Base-by-base conservation (phyloP, 2,888 invertebrate genomes). In the Diaphora mendica region DNA sequence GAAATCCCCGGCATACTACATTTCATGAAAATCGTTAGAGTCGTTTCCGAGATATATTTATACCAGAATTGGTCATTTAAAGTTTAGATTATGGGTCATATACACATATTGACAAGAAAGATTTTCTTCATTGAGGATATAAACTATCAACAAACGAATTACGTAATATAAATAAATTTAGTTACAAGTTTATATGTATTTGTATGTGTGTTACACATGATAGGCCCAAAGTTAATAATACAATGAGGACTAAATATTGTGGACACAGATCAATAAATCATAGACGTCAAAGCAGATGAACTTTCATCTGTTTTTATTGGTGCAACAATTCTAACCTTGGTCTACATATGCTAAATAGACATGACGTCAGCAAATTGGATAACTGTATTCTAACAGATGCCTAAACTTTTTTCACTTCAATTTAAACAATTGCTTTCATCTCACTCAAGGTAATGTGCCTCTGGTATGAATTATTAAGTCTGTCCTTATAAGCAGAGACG, bases 241-340 rank as follows among this genome's bases (percentile, higher is more conserved):
- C 51, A 23, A 55, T 11, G 3, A 11, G n/a, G n/a, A n/a, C n/a
- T 20, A 30, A 68, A 55, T 55, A 68, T 55, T 68, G 20, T 26
- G 62, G 59, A 42, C 9, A 62, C 70, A 70, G 42, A 30, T 68
- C 30, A 64, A 73, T 68, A 48, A 73, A 68, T 73, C 69, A 73
- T 3, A 42, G 26, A 72, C 74, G 74, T 82, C 77, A 76, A 26
- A 7, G 62, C 30, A 62, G 26, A 77, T 77, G 69, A 73, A 75
- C 72, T 73, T 83, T 79, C 71, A 73, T 75, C 72, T 62, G 73
- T 72, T 64, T 77, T 69, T 76, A 85, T 85, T 85, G 74, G 69
- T 77, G 77, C 84, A 79, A 82, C 69, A 70, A 71, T 73, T 78
- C 30, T 64, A 75, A 77, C 84, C 84, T 84, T 84, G 85, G 70